These are phyloP conservation scores for Cercopithecus mona DNA, from an alignment of 2,113 vertebrate species.

Conservation along the genomic window DNA sequence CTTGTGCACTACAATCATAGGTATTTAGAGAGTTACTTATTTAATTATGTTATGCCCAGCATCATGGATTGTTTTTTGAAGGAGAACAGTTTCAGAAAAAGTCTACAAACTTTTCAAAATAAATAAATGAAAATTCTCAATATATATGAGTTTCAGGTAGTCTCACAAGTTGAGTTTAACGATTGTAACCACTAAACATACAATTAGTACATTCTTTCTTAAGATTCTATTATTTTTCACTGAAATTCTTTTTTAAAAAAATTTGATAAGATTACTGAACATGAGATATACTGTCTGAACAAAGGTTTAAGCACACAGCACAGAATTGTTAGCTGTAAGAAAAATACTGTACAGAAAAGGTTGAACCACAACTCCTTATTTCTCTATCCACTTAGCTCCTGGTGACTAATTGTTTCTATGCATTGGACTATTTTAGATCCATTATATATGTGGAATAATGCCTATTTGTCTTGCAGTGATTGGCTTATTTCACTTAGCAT, in stretches of 20 bases:
- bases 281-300: neutral
- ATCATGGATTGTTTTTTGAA: constrained; percentile 48
- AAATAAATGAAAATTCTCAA: constrained; percentile 53
- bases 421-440: neutral
- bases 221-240: neutral
- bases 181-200: neutral
- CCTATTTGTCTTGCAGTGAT: neutral
- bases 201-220: neutral
- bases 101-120: constrained; percentile 29
- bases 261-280: neutral
- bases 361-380: neutral
- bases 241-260: neutral
- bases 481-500: neutral
- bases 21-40: constrained; percentile 67
- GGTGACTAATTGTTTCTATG: neutral
- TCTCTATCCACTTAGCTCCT: neutral
- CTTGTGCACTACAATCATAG: neutral
- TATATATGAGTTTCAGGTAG: constrained; percentile 29
- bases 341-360: neutral
- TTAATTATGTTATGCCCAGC: constrained; percentile 52
- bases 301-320: neutral
- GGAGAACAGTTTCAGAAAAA: constrained; percentile 57
- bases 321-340: neutral
- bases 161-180: neutral
- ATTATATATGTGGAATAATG: neutral